phyloP scores from a whole-genome alignment of 1,140 invertebrate genomes.

The Diploscapter pachys region DNA sequence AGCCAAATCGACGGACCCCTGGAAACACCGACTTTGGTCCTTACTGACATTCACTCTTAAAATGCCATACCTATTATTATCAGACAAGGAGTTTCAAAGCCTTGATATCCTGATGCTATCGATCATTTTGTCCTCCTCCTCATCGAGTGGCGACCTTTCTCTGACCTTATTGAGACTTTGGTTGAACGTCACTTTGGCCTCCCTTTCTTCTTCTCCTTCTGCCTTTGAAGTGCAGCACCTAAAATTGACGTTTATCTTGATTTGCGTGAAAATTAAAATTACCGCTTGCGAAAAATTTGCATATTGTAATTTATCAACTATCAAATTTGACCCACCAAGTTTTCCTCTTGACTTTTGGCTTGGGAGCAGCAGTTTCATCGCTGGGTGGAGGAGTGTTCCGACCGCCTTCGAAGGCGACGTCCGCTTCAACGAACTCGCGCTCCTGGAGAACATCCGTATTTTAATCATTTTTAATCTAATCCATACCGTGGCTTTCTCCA shows the following conservation, averaged over 20 bases:
- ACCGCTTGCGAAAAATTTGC: no score
- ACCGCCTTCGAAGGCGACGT: conserved; percentile 42
- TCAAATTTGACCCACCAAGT: background rate
- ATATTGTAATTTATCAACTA: background rate
- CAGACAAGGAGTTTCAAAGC: no score
- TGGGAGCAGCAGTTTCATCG: conserved; percentile 21
- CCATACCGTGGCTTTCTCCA: conserved; percentile 94
- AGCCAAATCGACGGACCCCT: no score
- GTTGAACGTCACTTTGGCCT: conserved; percentile 27
- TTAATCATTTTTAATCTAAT: conserved; percentile 14
- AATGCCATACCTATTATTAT: no score
- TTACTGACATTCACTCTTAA: no score
- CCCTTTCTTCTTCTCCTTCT: conserved; percentile 21
- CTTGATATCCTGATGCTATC: no score
- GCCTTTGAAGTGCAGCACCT: conserved; percentile 1
- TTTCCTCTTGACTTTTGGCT: conserved; percentile 4
- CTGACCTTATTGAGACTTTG: conserved; percentile 27
- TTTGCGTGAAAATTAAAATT: background rate
- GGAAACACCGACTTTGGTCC: no score
- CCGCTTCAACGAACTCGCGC: conserved; percentile 42
- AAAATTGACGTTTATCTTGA: background rate
- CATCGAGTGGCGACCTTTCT: no score
- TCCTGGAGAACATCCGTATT: conserved; percentile 36
- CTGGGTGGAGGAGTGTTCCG: conserved; percentile 34
- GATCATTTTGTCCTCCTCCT: no score